A percentile compares a stretch with the other conserved stretches of the same genome.
phyloP scores from a whole-genome alignment of 2,888 invertebrate species.

The Acleris cristana region DNA sequence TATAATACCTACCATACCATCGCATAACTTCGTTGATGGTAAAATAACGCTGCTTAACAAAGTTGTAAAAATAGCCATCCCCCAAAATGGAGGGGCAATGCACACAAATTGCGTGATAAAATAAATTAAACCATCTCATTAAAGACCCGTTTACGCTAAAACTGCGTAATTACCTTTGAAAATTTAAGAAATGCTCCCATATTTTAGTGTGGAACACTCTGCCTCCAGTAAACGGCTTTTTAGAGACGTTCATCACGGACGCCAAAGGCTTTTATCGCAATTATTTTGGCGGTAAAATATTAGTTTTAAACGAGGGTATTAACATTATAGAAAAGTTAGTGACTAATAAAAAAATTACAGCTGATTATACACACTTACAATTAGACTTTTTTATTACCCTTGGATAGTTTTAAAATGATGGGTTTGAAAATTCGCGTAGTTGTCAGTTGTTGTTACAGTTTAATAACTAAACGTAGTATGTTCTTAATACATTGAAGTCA shows the following conservation, averaged over 20 bases:
- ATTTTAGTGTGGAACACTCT: constrained; percentile 29
- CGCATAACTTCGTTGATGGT: constrained; percentile 17
- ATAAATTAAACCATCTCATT: constrained; percentile 61
- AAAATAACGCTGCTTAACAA: constrained; percentile 20
- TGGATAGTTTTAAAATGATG: too few relatives aligned
- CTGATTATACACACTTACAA: too few relatives aligned
- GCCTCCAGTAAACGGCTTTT: constrained; percentile 23
- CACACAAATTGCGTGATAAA: constrained; percentile 56
- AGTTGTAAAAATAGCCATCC: constrained; percentile 24
- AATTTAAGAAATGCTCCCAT: constrained; percentile 54
- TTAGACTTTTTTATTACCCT: too few relatives aligned
- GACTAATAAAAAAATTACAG: too few relatives aligned
- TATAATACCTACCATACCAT: not conserved
- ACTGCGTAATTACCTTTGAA: constrained; percentile 57
- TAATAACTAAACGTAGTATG: too few relatives aligned
- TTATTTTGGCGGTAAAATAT: constrained; percentile 9
- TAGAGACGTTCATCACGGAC: constrained; percentile 32
- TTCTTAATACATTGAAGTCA: too few relatives aligned
- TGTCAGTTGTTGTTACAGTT: too few relatives aligned
- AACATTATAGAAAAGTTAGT: not conserved
- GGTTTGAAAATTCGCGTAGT: too few relatives aligned
- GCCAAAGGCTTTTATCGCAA: constrained; percentile 24
- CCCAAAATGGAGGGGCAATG: constrained; percentile 42
- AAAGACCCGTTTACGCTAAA: constrained; percentile 49
- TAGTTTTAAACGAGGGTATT: constrained; percentile 1